Evolutionary conservation across 2,113 vertebrate genomes (phyloP), one percentile per base, ranked within the genome.

Genomic region (Strix uralensis): DNA sequence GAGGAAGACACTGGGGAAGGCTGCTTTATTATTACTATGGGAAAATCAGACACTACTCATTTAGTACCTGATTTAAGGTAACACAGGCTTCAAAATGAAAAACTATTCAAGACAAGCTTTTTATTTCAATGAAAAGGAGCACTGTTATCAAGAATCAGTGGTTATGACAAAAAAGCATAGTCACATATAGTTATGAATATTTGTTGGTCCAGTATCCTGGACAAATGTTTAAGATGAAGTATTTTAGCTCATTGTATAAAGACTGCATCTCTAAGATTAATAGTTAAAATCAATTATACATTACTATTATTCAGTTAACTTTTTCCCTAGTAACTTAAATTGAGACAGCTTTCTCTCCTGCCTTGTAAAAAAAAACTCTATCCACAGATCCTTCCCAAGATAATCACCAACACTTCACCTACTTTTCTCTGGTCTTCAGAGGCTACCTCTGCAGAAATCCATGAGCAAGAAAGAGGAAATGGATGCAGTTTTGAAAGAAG

Each of bases 51-150:
- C 46, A 70, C 46, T 52, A 80, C 30, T 79, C 54, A 89, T 92
- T 94, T 93, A 95, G 66, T 88, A 89, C 62, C 58, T 49, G 54
- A 94, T 89, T 89, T 94, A 94, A 96, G 81, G 61, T 61, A 94
- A 79, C 49, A 40, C 6, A 52, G 58, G 30, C 26, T 90, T 82
- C 84, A 86, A 75, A 95, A 88, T 74, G 29, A 94, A 90, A 86
- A 93, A 58, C 22, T 80, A 34, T 58, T 84, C 8, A 84, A 81
- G 67, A 62, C 9, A 83, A 83, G 21, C 19, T 86, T 85, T 67
- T 72, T 11, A 57, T 49, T 89, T 94, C 66, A 66, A 5, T 82
- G 86, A 61, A 94, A 94, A 82, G 34, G 46, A 88, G 7, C 18
- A 61, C 7, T 40, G 16, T 65, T 90, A 57, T 82, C 47, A 70